These are phyloP conservation scores for Chloroceryle aenea DNA, from an alignment of 2,113 vertebrate species.

Conservation along the genomic window DNA sequence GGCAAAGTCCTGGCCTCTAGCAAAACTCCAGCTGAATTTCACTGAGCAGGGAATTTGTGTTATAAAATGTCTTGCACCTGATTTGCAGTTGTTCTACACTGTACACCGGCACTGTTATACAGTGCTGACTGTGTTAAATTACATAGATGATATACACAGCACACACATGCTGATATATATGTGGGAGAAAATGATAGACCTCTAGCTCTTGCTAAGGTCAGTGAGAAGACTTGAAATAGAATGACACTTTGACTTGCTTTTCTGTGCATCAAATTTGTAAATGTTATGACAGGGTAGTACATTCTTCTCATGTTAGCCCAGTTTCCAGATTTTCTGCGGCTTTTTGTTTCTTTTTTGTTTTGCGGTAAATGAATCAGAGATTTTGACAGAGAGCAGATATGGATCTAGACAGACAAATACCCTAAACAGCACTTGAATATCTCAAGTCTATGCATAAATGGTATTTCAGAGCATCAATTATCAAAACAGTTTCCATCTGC, in stretches of 20 bases:
- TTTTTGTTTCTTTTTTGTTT: neutral
- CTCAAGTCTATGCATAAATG: neutral
- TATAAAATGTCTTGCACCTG: neutral
- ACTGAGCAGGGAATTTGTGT: neutral
- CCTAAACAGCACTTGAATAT: neutral
- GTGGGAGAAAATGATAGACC: neutral
- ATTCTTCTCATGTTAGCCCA: neutral
- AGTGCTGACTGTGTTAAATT: neutral
- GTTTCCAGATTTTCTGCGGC: neutral
- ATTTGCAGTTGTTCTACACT: neutral
- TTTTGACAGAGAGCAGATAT: neutral
- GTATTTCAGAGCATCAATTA: conserved; percentile 29
- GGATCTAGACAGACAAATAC: neutral
- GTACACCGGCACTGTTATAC: neutral
- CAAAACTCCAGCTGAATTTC: neutral
- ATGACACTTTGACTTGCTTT: neutral
- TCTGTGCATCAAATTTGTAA: neutral
- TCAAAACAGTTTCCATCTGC: conserved; percentile 34
- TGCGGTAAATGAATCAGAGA: neutral
- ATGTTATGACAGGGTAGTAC: neutral
- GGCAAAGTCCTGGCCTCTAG: neutral
- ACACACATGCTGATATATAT: neutral
- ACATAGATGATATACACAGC: neutral
- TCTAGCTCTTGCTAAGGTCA: neutral
- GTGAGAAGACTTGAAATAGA: neutral